Percentiles rank a stretch among this genome's conserved stretches.
These are phyloP conservation scores for Peucedramus taeniatus DNA, from an alignment of 2,113 vertebrate species.

Conservation along the genomic window DNA sequence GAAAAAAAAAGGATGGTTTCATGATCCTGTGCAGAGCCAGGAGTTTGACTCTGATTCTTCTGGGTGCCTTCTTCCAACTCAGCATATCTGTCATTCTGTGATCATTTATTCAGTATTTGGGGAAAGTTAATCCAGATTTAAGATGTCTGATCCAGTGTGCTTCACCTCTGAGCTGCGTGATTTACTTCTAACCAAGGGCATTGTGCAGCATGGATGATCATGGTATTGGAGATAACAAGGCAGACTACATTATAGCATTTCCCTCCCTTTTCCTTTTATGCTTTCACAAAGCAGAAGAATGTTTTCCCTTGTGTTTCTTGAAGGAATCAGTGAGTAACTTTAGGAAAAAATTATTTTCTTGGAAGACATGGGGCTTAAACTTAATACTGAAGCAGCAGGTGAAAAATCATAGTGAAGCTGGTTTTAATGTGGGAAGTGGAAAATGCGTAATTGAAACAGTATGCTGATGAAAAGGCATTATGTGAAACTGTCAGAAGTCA, in stretches of 20 bases:
- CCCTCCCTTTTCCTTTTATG: not conserved
- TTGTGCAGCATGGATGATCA: not conserved
- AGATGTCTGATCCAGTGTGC: not conserved
- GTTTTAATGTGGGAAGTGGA: constrained; percentile 54
- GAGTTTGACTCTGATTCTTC: not conserved
- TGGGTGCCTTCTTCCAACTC: not conserved
- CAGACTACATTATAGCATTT: not conserved
- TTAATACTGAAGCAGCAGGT: constrained; percentile 55
- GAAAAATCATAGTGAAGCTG: constrained; percentile 55
- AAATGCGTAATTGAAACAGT: constrained; percentile 68
- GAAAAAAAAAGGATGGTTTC: not conserved
- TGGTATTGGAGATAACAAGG: not conserved
- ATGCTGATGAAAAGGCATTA: constrained; percentile 66
- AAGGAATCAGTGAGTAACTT: constrained; percentile 43
- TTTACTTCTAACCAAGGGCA: constrained; percentile 8
- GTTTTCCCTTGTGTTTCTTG: not conserved
- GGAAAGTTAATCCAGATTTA: constrained; percentile 10
- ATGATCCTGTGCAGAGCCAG: not conserved
- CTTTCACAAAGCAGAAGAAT: constrained; percentile 5
- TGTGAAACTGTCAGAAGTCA: constrained; percentile 63
- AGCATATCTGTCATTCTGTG: not conserved
- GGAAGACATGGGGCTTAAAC: constrained; percentile 31
- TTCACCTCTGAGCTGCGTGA: constrained; percentile 26
- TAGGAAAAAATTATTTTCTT: constrained; percentile 34
- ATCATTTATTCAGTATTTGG: not conserved